Evolutionary conservation across 1,140 invertebrate species (phyloP).

Genomic region (Phenacoccus solenopsis): DNA sequence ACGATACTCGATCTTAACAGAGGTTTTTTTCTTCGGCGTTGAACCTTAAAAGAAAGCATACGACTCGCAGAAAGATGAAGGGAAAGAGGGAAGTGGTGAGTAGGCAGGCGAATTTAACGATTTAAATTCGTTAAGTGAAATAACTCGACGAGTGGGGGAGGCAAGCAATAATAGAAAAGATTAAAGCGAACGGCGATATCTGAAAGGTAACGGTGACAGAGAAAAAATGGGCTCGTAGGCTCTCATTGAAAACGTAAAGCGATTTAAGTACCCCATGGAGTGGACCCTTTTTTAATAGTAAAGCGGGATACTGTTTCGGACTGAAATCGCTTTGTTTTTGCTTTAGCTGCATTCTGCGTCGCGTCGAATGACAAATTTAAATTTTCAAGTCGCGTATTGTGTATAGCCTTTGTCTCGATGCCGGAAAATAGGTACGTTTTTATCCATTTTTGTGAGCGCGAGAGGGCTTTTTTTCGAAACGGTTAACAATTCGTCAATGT

Average conservation of each 20-base stretch:
- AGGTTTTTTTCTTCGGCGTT: background rate
- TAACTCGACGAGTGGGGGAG: background rate
- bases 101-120: background rate
- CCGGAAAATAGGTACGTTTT: background rate
- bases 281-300: background rate
- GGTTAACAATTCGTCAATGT: background rate
- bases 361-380: background rate
- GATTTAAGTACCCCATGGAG: background rate
- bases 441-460: background rate
- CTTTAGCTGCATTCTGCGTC: background rate
- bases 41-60: no score
- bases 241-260: background rate
- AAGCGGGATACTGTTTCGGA: background rate
- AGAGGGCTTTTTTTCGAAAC: background rate
- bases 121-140: background rate
- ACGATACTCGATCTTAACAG: background rate
- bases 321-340: background rate
- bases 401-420: background rate
- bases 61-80: no score
- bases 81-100: no score
- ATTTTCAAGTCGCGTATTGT: background rate
- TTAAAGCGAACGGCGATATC: background rate
- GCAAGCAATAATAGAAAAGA: background rate
- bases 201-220: background rate
- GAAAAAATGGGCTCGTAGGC: background rate